phyloP scores from a whole-genome alignment of 2,113 vertebrate genomes.

The Triplophysa rosa region DNA sequence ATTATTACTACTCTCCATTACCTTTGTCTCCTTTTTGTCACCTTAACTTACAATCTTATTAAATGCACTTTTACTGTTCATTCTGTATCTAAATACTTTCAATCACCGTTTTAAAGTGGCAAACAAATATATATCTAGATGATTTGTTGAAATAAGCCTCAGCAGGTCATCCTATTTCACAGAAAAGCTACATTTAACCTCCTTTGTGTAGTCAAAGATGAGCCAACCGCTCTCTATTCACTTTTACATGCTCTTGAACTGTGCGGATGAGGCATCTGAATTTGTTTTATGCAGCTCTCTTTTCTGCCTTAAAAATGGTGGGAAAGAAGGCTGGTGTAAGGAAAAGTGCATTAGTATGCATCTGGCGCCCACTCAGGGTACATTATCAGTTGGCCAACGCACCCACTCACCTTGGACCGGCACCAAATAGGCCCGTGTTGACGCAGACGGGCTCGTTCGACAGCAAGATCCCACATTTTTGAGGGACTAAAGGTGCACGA shows the following conservation, averaged over 20 bases:
- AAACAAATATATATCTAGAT: conserved; percentile 45
- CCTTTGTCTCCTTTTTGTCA: background rate
- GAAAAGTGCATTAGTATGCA: conserved; percentile 4
- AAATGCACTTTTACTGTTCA: conserved; percentile 1
- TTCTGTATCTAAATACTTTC: background rate
- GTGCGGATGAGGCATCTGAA: conserved; percentile 39
- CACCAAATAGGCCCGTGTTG: conserved; percentile 19
- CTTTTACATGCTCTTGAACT: conserved; percentile 46
- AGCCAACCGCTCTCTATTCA: conserved; percentile 28
- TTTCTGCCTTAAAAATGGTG: background rate
- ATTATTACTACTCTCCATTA: background rate
- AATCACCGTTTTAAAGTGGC: conserved; percentile 15
- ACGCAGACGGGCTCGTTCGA: conserved; percentile 17
- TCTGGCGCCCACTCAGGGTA: conserved; percentile 29
- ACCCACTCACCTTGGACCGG: conserved; percentile 34
- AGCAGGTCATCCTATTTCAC: conserved; percentile 35
- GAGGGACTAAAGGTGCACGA: background rate
- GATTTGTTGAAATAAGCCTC: conserved; percentile 38
- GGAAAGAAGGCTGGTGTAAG: background rate
- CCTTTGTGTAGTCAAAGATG: background rate
- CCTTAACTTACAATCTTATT: background rate
- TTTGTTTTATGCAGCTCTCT: conserved; percentile 17
- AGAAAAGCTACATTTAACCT: conserved; percentile 50
- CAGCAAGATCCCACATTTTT: background rate
- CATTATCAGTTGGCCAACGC: conserved; percentile 6